phyloP scores from a whole-genome alignment of 2,888 invertebrate species.

The Tipula confusa region DNA sequence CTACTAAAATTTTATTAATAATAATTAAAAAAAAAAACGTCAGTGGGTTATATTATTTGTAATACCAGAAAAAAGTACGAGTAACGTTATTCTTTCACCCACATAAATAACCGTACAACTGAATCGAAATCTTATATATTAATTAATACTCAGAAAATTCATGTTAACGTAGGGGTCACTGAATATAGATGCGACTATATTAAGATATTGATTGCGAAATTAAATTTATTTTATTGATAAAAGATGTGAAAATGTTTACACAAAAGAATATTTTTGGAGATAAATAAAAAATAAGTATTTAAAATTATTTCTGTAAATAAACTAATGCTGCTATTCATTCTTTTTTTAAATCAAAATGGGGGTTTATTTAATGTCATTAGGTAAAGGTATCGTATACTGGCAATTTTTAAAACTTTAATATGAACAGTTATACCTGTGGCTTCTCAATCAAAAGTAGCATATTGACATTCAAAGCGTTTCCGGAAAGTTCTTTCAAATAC shows the following conservation, averaged over 20 bases:
- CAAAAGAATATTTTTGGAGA: background rate
- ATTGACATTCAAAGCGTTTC: too few species aligned
- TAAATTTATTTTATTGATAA: background rate
- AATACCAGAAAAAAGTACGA: background rate
- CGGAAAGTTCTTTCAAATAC: too few species aligned
- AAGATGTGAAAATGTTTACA: background rate
- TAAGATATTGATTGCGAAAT: background rate
- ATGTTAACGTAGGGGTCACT: background rate
- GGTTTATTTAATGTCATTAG: too few species aligned
- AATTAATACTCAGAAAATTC: background rate
- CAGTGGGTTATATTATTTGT: background rate
- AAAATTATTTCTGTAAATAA: background rate
- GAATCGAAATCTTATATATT: background rate
- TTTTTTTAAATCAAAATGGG: too few species aligned
- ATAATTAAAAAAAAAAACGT: too few species aligned
- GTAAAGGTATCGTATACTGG: too few species aligned
- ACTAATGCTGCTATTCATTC: too few species aligned
- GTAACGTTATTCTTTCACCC: background rate
- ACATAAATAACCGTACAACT: background rate
- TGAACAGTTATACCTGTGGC: too few species aligned
- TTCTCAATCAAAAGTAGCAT: too few species aligned
- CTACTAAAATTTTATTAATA: too few species aligned
- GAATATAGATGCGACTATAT: background rate
- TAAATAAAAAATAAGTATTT: background rate
- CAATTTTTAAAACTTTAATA: too few species aligned